Evolutionary conservation across 2,797 vertebrate genomes (phyloP), one percentile per base, ranked within the genome.

Genomic region (Lepilemur ruficaudatus): DNA sequence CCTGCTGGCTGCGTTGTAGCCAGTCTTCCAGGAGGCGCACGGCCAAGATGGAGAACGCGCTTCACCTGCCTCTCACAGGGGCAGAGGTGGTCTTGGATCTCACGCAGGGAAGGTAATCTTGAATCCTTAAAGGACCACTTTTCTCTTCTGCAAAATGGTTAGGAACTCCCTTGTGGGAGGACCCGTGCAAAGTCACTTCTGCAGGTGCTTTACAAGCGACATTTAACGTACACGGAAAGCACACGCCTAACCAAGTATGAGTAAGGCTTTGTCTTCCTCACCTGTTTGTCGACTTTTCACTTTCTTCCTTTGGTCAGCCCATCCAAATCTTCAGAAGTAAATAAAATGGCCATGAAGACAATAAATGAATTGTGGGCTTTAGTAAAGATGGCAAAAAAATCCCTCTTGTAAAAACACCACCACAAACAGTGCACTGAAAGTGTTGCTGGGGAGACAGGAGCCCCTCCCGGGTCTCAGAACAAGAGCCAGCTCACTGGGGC

Each of bases 21-120:
- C 25, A 96, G 91, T 72, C 78, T 94, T 70, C 89, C 95, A 95
- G 32, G 32, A 92, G 94, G 78, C 18, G 35, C 18, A 10, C 4
- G 72, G 84, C 46, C 48, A 83, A 73, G 30, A 55, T 6, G 1
- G 25, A 93, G 55, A 82, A 85, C 12, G 28, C 1, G 7, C 15
- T 7, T 41, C 38, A 55, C 70, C 13, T 55, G 72, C 83, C 35
- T 76, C 75, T 81, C 25, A n/a, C 69, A 50, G 83, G 38, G n/a
- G 55, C 4, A 12, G 5, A 70, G 35, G 13, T 30, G 11, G n/a
- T 48, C 28, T 55, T 2, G 5, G 57, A 50, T 43, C 41, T 65
- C 63, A n/a, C 1, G 17, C 22, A 25, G 3, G 30, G 5, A 70
- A 18, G 32, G 17, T 30, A 13, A 35, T 48, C 30, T 57, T 2